Evolutionary conservation across 2,888 invertebrate species (phyloP).

Genomic region (Pterobdella sp.): DNA sequence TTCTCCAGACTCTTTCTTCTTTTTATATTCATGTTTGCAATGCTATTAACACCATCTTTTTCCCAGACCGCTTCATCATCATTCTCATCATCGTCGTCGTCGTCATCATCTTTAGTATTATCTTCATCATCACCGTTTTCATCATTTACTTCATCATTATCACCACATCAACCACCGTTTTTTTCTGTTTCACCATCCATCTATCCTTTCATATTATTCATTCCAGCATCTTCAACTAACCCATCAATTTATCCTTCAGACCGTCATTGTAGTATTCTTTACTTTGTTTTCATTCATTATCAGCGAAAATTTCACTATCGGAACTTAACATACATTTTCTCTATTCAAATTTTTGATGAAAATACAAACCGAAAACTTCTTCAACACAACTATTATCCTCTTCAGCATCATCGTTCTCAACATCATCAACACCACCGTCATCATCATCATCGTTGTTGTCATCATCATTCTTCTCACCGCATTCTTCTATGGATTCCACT

Average conservation of each 20-base stretch:
- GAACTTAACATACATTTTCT: too few relatives aligned
- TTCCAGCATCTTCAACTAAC: background rate
- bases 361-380: too few relatives aligned
- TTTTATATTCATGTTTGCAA: background rate
- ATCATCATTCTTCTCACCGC: background rate
- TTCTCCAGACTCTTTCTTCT: background rate
- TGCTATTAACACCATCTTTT: background rate
- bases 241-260: too few relatives aligned
- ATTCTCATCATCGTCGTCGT: constrained; percentile 20
- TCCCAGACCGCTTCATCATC: background rate
- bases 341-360: too few relatives aligned
- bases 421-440: constrained; percentile 10
- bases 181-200: background rate
- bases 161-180: background rate
- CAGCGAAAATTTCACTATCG: too few relatives aligned
- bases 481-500: too few relatives aligned
- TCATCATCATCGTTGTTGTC: constrained; percentile 11
- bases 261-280: too few relatives aligned
- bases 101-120: constrained; percentile 10
- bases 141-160: background rate
- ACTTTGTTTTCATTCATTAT: too few relatives aligned
- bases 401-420: background rate
- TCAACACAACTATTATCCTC: too few relatives aligned
- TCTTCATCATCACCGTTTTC: constrained; percentile 23
- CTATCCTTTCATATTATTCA: background rate